Conservation (phyloP, 2,113 vertebrate genomes). For the Miniopterus natalensis region DNA sequence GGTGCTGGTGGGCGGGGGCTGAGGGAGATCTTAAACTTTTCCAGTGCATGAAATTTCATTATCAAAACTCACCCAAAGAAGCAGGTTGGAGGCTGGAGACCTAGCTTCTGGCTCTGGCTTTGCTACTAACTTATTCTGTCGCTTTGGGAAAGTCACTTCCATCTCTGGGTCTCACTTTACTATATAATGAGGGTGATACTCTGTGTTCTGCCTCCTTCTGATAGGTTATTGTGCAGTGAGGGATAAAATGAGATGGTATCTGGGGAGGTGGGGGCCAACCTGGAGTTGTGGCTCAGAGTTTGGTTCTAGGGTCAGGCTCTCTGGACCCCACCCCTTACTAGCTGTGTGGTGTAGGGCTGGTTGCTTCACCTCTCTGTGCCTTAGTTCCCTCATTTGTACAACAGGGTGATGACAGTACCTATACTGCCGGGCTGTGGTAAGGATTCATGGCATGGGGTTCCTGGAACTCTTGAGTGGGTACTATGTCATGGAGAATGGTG, state of each 20-base stretch:
- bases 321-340: neutral
- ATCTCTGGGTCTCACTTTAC: neutral
- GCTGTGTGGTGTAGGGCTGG: neutral
- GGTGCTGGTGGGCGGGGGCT: neutral
- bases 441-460: neutral
- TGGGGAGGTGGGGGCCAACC: neutral
- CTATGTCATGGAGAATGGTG: neutral
- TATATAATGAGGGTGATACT: neutral
- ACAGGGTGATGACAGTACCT: neutral
- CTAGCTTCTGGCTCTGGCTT: neutral
- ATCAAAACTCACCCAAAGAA: conserved; percentile 1
- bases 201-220: neutral
- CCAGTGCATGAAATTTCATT: neutral
- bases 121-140: neutral
- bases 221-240: neutral
- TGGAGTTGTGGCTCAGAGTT: neutral
- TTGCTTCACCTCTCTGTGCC: neutral
- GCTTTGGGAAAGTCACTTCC: neutral
- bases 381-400: neutral
- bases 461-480: neutral
- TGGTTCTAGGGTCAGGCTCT: neutral
- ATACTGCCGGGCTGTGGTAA: neutral
- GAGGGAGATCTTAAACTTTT: neutral
- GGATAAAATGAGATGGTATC: neutral
- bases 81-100: neutral